phyloP scores from a whole-genome alignment of 2,888 invertebrate genomes.

The Sinotaia quadrata region DNA sequence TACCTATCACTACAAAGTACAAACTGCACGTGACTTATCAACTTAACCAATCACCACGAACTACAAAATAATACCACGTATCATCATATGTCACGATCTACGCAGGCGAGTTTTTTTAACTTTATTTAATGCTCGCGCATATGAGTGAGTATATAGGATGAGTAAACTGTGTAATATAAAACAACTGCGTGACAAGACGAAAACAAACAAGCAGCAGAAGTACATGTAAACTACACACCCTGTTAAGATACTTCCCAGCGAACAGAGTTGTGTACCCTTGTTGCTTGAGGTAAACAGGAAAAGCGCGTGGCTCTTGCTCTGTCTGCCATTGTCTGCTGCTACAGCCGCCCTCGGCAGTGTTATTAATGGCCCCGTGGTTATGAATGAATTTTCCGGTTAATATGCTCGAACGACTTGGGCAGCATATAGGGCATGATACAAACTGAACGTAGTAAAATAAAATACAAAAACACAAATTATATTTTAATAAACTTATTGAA shows the following conservation, averaged over 20 bases:
- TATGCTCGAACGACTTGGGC: constrained; percentile 90
- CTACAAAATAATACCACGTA: no score
- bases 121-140: no score
- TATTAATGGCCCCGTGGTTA: constrained; percentile 85
- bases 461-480: no score
- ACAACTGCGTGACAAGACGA: neutral
- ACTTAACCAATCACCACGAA: no score
- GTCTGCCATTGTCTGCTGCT: constrained; percentile 81
- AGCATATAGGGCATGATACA: constrained; percentile 88
- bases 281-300: constrained; percentile 80
- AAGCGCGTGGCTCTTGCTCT: constrained; percentile 78
- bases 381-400: constrained; percentile 88
- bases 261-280: constrained; percentile 87
- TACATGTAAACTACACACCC: constrained; percentile 79
- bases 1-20: no score
- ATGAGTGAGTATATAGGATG: no score
- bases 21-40: no score
- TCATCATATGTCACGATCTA: no score
- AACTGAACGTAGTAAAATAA: constrained; percentile 77
- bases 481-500: no score
- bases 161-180: no score
- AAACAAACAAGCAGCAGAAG: neutral
- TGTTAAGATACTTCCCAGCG: constrained; percentile 94
- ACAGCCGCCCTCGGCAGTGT: constrained; percentile 86
- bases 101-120: no score